Evolutionary conservation across 2,113 vertebrate species (phyloP).

Genomic region (Mormoops blainvillei): DNA sequence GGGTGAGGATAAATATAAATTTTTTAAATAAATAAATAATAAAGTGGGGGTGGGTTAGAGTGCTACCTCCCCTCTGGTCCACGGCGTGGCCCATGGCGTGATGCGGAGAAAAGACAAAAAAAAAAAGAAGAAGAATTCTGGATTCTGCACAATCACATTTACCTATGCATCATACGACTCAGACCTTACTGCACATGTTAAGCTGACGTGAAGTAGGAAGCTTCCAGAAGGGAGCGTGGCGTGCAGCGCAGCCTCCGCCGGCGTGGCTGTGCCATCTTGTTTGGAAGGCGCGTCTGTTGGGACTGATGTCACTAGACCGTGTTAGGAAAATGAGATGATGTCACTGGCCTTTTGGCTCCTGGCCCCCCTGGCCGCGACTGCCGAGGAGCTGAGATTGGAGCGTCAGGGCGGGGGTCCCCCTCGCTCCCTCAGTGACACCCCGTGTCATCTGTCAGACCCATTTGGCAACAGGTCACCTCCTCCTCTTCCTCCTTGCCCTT

Average conservation of each 20-base stretch:
- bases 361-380: fast-evolving
- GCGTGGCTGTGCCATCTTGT: fast-evolving
- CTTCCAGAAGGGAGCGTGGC: not conserved
- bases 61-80: fast-evolving
- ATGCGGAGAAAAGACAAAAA: fast-evolving
- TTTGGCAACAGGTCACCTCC: not conserved
- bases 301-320: fast-evolving
- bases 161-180: not conserved
- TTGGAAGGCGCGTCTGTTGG: not conserved
- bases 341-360: too few relatives aligned
- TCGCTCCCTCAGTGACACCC: not conserved
- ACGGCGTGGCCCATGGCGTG: not conserved
- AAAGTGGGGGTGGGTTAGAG: not conserved
- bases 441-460: fast-evolving
- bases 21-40: not conserved
- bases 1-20: too few relatives aligned
- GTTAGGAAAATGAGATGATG: too few relatives aligned
- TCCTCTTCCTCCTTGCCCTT: not conserved
- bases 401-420: not conserved
- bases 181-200: not conserved
- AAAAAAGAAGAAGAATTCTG: not conserved
- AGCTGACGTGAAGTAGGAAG: not conserved
- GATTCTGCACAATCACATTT: not conserved
- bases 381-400: not conserved
- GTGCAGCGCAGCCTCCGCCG: fast-evolving